Evolutionary conservation across 2,797 vertebrate genomes (phyloP).

Genomic region (Sciurus vulgaris): DNA sequence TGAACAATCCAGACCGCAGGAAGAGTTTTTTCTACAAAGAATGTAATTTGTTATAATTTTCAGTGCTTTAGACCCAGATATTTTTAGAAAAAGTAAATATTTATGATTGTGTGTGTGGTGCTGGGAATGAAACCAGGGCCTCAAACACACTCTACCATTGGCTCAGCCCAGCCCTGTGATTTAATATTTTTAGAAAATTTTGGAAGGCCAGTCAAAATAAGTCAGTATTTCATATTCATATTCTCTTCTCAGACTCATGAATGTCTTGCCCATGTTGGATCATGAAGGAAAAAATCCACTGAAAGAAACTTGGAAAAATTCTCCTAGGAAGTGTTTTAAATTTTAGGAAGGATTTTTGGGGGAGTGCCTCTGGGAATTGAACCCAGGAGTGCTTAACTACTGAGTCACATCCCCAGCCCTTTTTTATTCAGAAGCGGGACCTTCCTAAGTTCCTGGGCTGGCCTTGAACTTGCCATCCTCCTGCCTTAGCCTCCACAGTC

Average conservation of each 20-base stretch:
- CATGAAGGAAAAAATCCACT: constrained; percentile 19
- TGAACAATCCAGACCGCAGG: not conserved
- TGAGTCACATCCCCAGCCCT: no score
- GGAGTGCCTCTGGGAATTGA: no score
- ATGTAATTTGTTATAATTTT: not conserved
- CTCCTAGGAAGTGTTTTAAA: not conserved
- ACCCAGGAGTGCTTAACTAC: no score
- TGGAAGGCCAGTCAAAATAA: not conserved
- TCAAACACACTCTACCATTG: not conserved
- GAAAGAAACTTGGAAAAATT: constrained; percentile 29
- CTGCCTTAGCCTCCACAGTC: no score
- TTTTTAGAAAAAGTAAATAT: not conserved
- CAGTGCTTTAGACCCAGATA: not conserved
- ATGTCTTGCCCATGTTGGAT: not conserved
- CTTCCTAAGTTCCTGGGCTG: no score
- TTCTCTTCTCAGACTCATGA: not conserved
- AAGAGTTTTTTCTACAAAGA: not conserved
- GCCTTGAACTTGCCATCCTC: no score
- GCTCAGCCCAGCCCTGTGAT: not conserved
- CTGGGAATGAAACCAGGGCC: not conserved
- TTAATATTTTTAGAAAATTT: not conserved
- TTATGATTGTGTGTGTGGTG: not conserved
- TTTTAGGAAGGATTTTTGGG: not conserved
- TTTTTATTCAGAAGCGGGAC: no score
- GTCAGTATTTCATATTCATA: not conserved